Evolutionary conservation across 2,113 vertebrate genomes (phyloP), one percentile per base, ranked within the genome.

Genomic region (Pygoscelis adeliae): DNA sequence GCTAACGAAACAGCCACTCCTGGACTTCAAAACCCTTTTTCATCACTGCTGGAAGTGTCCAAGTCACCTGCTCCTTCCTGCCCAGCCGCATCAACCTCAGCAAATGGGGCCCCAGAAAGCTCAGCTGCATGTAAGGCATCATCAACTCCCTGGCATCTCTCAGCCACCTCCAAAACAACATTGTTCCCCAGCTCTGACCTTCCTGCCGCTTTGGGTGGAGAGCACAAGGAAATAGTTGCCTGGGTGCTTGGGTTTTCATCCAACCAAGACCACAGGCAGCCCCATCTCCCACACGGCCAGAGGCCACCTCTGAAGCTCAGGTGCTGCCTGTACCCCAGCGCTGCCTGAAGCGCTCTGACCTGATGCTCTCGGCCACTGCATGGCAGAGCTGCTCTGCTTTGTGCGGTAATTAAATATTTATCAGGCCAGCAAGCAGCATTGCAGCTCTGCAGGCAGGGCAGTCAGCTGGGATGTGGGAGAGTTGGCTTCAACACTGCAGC

Each of bases 81-180:
- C 22, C 32, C 49, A 65, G 56, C 14, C 25, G 42, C 56, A 42
- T 36, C 34, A 21, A 8, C 22, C n/a, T 55, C 42, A n/a, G 40
- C 38, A 78, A 42, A 32, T 0, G 1, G 16, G 2, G 7, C 3
- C 26, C 8, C 36, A 47, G 19, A n/a, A 70, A 61, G 29, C n/a
- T 40, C 40, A 40, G 26, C 40, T 26, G 20, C 46, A 27, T 3
- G 3, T 4, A 26, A 46, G 38, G 11, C 23, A 7, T 42, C 67
- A 6, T 56, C 49, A n/a, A 5, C 44, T 50, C 32, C 50, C 22
- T 23, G 13, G 40, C 40, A 78, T 13, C 40, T 16, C 56, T 10
- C 6, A 17, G 26, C 32, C 79, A 30, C 46, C 61, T 53, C 61
- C 21, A 29, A n/a, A 32, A 36, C 26, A 58, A 15, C 18, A 4